Conservation (phyloP, 2,797 vertebrate species). For the Tenualosa ilisha region DNA sequence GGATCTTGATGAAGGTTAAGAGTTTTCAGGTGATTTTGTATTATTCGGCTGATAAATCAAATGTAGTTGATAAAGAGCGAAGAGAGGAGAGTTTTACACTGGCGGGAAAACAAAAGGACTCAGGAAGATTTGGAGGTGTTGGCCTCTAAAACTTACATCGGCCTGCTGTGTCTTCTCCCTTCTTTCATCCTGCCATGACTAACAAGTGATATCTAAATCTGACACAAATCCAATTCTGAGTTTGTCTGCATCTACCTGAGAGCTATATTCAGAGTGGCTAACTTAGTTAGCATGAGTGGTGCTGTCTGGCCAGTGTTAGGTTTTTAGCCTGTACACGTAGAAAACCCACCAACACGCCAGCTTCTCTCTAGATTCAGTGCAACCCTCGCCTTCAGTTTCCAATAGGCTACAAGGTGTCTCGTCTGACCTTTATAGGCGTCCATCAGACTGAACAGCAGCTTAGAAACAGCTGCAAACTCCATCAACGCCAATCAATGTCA, state of each 20-base stretch:
- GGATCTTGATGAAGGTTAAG: not conserved
- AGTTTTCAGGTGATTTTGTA: not conserved
- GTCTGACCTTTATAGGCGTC: not conserved
- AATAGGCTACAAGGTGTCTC: not conserved
- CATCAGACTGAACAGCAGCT: not conserved
- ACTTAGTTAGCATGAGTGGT: not conserved
- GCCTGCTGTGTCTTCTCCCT: not conserved
- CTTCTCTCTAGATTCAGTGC: not conserved
- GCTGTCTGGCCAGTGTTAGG: not conserved
- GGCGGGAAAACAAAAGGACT: not conserved
- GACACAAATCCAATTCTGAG: not conserved
- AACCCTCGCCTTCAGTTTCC: not conserved
- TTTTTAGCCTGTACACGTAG: not conserved
- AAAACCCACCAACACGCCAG: not conserved
- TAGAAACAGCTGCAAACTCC: not conserved
- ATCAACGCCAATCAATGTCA: slow-evolving; percentile 12
- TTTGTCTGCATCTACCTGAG: not conserved
- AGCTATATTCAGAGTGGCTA: not conserved
- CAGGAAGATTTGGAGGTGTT: not conserved
- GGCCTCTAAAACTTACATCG: not conserved
- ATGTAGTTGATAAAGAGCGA: not conserved
- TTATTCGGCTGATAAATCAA: not conserved
- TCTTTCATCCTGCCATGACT: not conserved
- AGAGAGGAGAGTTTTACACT: too few relatives aligned
- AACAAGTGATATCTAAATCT: not conserved